Base-by-base conservation (phyloP, 2,888 invertebrate species). In the Siphonodentalium dalli region DNA sequence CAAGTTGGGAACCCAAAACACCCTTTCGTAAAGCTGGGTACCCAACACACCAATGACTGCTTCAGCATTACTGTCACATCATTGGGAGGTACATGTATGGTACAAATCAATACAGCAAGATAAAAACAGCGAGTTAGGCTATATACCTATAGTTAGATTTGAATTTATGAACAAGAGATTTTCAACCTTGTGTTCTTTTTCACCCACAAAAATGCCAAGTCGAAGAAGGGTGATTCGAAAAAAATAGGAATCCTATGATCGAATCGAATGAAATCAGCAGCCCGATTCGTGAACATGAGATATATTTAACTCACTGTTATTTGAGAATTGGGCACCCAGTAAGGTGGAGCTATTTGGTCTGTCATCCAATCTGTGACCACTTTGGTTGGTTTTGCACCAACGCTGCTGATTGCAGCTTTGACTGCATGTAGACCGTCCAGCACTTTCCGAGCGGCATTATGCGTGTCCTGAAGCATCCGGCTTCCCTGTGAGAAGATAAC, bases 261-360 rank as follows among this genome's bases (percentile, higher is more conserved):
- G 18, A 8, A 13, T 37, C 11, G 18, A 8, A 9, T 13, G n/a
- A n/a, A n/a, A n/a, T n/a, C n/a, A n/a, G n/a, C n/a, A n/a, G n/a
- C n/a, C n/a, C n/a, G n/a, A n/a, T 15, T n/a, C 11, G 18, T 37
- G 3, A 15, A 7, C 33, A n/a, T n/a, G n/a, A n/a, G n/a, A n/a
- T n/a, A n/a, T n/a, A n/a, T n/a, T n/a, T n/a, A 24, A 76, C 82
- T 79, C 78, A 89, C 89, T 72, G 83, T 86, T 58, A 91, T 90
- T 75, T 90, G 87, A 63, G 87, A 83, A 77, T 91, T 91, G 8
- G 90, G 88, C 51, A 87, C 86, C 92, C 91, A 92, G 79, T 91
- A 91, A 31, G 86, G 85, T 0, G 92, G 92, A 13, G 89, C 89
- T 26, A 89, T 87, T 76, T 88, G 87, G 79, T 91, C 90, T 1